A percentile compares a stretch with the other conserved stretches of the same genome.
Evolutionary conservation across 1,140 invertebrate genomes (phyloP).

Genomic region (Drosophila malerkotliana): DNA sequence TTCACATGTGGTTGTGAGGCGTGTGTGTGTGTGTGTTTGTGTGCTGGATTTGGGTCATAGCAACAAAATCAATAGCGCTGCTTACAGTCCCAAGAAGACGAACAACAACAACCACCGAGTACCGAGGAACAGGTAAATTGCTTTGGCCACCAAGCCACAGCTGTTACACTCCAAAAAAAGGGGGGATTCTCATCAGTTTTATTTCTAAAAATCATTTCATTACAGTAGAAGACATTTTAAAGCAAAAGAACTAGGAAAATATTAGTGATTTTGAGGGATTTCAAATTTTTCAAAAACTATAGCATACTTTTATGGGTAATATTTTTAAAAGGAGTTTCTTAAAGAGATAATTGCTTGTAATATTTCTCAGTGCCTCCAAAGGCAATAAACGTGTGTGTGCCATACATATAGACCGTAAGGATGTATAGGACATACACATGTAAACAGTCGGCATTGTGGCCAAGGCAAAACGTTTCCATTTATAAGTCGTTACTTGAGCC

Average conservation of each 20-base stretch:
- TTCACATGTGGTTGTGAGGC: not conserved
- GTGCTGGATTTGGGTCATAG: slow-evolving; percentile 63
- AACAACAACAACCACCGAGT: slow-evolving; percentile 11
- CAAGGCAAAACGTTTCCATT: slow-evolving; percentile 36
- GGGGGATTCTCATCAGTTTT: too few relatives aligned
- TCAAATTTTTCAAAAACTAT: not conserved
- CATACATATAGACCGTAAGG: not conserved
- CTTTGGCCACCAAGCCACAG: slow-evolving; percentile 17
- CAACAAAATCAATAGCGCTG: slow-evolving; percentile 67
- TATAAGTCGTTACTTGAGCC: slow-evolving; percentile 26
- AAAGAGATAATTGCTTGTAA: not conserved
- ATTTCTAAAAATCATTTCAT: too few relatives aligned
- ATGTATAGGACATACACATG: slow-evolving; percentile 19
- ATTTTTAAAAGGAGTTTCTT: not conserved
- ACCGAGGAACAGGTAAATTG: slow-evolving; percentile 22
- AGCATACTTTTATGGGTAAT: not conserved
- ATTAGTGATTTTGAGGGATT: not conserved
- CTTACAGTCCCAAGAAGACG: not conserved
- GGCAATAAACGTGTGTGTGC: not conserved
- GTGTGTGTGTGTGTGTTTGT: slow-evolving; percentile 6
- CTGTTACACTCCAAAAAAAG: not conserved
- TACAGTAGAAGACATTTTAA: too few relatives aligned
- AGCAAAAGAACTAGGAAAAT: too few relatives aligned
- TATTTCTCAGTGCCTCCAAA: not conserved
- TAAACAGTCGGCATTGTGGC: slow-evolving; percentile 23